A percentile compares a stretch with the other conserved stretches of the same genome.
phyloP scores from a whole-genome alignment of 2,113 vertebrate genomes.

The Mesitornis unicolor region DNA sequence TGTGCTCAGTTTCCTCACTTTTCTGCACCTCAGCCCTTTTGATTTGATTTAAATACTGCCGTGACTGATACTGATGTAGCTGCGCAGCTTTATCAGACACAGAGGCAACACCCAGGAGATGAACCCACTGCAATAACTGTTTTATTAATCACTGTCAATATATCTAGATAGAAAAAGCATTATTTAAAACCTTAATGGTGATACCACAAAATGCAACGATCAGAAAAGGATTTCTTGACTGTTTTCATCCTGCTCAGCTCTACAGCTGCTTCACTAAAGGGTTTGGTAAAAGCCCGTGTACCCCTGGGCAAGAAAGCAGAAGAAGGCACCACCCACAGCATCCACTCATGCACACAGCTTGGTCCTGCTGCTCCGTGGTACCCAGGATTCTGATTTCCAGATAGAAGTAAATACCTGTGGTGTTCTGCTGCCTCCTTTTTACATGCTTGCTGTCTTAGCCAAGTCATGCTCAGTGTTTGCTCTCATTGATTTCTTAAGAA shows the following conservation, averaged over 20 bases:
- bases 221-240: neutral
- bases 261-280: neutral
- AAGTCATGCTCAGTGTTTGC: neutral
- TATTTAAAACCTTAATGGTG: neutral
- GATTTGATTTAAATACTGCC: neutral
- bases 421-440: neutral
- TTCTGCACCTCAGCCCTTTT: neutral
- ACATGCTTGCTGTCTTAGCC: neutral
- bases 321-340: neutral
- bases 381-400: neutral
- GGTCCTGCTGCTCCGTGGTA: neutral
- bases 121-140: neutral
- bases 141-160: neutral
- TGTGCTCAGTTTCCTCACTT: neutral
- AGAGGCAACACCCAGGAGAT: neutral
- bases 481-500: neutral
- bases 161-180: neutral
- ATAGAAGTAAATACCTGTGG: neutral
- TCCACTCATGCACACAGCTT: fast-evolving
- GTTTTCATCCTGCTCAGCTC: neutral
- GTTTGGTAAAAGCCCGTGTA: neutral
- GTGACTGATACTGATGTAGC: no score
- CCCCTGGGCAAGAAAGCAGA: neutral
- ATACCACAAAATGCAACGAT: neutral
- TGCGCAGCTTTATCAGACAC: neutral